A percentile compares a stretch with the other conserved stretches of the same genome.
These are phyloP conservation scores for Conopomorpha cramerella DNA, from an alignment of 1,140 invertebrate species.

Conservation along the genomic window DNA sequence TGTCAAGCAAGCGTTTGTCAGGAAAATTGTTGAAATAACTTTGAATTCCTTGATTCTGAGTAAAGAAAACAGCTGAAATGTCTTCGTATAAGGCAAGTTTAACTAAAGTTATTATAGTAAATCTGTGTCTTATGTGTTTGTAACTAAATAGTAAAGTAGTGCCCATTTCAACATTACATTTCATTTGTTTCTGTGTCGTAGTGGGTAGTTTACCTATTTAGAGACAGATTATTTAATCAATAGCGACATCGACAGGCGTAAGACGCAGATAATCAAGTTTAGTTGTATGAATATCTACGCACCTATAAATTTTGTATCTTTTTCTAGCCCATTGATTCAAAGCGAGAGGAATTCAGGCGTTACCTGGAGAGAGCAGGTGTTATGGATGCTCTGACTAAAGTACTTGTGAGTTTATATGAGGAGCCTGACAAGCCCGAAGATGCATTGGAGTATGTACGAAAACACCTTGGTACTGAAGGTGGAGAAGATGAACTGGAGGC, in stretches of 20 bases:
- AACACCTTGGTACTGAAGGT: slow-evolving; percentile 57
- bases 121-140: no score
- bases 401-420: slow-evolving; percentile 86
- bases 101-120: no score
- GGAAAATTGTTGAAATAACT: background rate
- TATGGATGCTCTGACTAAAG: slow-evolving; percentile 88
- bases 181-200: no score
- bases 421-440: slow-evolving; percentile 90
- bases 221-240: background rate
- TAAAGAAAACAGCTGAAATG: background rate
- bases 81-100: slow-evolving; percentile 3
- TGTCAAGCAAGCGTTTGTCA: background rate
- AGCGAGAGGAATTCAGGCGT: slow-evolving; percentile 90
- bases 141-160: no score
- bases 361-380: slow-evolving; percentile 91
- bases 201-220: no score
- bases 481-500: slow-evolving; percentile 60
- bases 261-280: no score
- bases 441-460: slow-evolving; percentile 79
- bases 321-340: slow-evolving; percentile 78
- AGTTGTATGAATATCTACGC: no score
- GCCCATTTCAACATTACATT: no score
- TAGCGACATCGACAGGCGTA: no score
- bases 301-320: slow-evolving; percentile 4
- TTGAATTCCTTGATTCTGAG: background rate